Percentiles rank a stretch among this genome's conserved stretches.
Conservation (phyloP, 2,888 invertebrate genomes). For the Notocelia uddmanniana region DNA sequence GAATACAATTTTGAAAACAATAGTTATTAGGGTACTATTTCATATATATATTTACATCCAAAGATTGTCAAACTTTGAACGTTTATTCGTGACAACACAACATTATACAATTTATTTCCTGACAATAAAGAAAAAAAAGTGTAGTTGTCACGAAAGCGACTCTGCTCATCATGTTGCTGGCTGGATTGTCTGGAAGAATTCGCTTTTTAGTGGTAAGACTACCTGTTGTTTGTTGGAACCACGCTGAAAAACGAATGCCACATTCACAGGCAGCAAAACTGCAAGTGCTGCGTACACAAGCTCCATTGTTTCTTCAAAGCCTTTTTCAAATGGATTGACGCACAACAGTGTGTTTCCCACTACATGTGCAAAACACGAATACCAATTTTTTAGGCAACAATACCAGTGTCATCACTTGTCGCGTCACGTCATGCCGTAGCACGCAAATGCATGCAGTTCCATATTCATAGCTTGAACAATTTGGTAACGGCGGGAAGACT, state of each 20-base stretch:
- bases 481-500: background rate
- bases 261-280: background rate
- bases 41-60: no score
- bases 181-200: no score
- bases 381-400: background rate
- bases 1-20: no score
- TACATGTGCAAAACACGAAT: background rate
- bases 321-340: background rate
- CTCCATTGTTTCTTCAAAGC: background rate
- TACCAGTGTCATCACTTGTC: constrained; percentile 5
- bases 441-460: constrained; percentile 2
- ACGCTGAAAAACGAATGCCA: constrained; percentile 1
- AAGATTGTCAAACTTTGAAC: no score
- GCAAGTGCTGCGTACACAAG: background rate
- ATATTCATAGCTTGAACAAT: background rate
- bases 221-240: no score
- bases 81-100: no score
- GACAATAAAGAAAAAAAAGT: no score
- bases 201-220: no score
- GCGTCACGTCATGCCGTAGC: constrained; percentile 2
- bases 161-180: no score
- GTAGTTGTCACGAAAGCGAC: no score
- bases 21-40: no score
- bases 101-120: no score
- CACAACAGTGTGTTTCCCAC: background rate